Conservation (phyloP, 2,113 vertebrate genomes). For the Poeciliopsis retropinna region DNA sequence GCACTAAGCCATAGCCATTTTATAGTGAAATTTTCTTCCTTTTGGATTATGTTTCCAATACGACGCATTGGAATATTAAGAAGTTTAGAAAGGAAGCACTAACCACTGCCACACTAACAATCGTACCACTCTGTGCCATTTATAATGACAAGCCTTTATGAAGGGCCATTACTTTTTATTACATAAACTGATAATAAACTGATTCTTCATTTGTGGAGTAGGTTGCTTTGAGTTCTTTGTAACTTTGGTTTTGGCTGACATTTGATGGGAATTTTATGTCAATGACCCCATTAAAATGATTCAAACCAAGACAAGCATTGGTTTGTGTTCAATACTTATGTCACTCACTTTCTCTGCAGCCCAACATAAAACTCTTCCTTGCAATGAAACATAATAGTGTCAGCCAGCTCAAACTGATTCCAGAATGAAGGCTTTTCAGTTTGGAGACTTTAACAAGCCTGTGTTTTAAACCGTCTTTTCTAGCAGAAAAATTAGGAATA, state of each 20-base stretch:
- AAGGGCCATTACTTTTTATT: not conserved
- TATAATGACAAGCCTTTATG: not conserved
- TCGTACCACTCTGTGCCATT: not conserved
- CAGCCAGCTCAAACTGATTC: slow-evolving; percentile 33
- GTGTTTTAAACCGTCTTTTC: slow-evolving; percentile 8
- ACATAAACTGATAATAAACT: not conserved
- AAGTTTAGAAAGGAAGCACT: not conserved
- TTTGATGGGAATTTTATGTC: too few species aligned
- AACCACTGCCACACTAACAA: too few species aligned
- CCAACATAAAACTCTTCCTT: slow-evolving; percentile 14
- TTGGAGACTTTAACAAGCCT: slow-evolving; percentile 7
- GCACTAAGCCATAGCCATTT: not conserved
- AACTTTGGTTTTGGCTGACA: too few species aligned
- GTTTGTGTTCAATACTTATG: not conserved
- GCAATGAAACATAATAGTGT: slow-evolving; percentile 24
- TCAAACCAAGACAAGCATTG: too few species aligned
- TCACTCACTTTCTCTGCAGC: not conserved
- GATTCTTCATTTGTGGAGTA: not conserved
- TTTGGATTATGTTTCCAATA: not conserved
- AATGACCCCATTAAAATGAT: too few species aligned
- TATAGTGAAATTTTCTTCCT: not conserved
- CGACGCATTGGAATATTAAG: not conserved
- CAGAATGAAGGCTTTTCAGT: slow-evolving; percentile 13
- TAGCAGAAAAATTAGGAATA: slow-evolving; percentile 20
- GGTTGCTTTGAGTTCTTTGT: not conserved